phyloP scores from a whole-genome alignment of 2,113 vertebrate species.

The Corvus hawaiiensis region DNA sequence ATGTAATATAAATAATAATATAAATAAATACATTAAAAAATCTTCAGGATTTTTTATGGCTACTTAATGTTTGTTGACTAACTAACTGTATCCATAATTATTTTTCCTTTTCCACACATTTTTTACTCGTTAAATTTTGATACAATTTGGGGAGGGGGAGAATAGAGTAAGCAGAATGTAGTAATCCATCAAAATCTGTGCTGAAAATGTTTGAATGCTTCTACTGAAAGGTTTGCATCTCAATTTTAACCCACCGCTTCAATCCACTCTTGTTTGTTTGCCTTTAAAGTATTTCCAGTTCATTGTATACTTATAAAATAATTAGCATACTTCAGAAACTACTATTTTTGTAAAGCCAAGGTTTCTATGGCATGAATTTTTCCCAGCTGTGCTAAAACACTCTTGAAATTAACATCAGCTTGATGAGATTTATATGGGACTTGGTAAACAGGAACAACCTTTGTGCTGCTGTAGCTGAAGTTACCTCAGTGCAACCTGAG shows the following conservation, averaged over 20 bases:
- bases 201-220: slow-evolving; percentile 1
- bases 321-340: slow-evolving; percentile 30
- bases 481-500: background rate
- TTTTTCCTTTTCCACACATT: background rate
- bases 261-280: slow-evolving; percentile 32
- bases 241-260: slow-evolving; percentile 4
- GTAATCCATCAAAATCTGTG: background rate
- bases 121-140: background rate
- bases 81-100: background rate
- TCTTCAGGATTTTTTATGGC: background rate
- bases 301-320: slow-evolving; percentile 55
- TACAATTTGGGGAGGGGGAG: background rate
- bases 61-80: background rate
- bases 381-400: slow-evolving; percentile 53
- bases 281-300: slow-evolving; percentile 33
- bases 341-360: slow-evolving; percentile 15
- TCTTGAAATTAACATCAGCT: slow-evolving; percentile 40
- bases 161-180: background rate
- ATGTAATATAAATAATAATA: background rate
- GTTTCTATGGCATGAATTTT: slow-evolving; percentile 30
- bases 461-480: background rate
- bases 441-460: background rate
- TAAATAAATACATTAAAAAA: background rate
- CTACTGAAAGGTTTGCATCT: background rate
- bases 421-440: slow-evolving; percentile 4